These are phyloP conservation scores for Takifugu flavidus DNA, from an alignment of 2,113 vertebrate species.

Conservation along the genomic window DNA sequence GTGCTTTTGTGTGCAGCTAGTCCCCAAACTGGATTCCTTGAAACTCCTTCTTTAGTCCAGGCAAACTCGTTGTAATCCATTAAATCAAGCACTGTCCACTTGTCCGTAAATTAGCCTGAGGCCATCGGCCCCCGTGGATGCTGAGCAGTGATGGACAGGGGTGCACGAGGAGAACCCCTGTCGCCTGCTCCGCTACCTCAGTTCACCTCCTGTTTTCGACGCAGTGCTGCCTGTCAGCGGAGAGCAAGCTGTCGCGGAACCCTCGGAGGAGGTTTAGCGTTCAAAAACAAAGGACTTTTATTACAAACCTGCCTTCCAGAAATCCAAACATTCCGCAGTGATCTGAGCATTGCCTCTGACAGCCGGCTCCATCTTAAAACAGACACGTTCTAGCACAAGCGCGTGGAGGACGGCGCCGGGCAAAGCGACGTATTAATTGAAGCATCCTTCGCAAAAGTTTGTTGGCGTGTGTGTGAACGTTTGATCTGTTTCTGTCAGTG, in stretches of 20 bases:
- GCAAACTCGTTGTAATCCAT: background rate
- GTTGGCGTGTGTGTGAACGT: slow-evolving; percentile 6
- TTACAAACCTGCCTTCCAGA: slow-evolving; percentile 11
- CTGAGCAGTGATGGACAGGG: slow-evolving; percentile 40
- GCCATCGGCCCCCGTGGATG: background rate
- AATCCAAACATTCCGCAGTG: slow-evolving; percentile 18
- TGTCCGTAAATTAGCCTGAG: slow-evolving; percentile 2
- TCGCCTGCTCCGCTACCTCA: slow-evolving; percentile 1
- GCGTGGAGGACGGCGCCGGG: slow-evolving; percentile 2
- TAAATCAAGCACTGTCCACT: slow-evolving; percentile 16
- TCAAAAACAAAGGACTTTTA: slow-evolving; percentile 13
- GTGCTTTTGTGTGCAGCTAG: background rate
- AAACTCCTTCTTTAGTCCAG: slow-evolving; percentile 11
- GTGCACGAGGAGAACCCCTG: background rate
- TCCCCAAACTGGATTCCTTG: slow-evolving; percentile 5
- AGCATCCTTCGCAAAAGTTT: background rate
- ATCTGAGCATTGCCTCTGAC: slow-evolving; percentile 35
- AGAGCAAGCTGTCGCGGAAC: slow-evolving; percentile 13
- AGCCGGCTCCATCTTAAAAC: slow-evolving; percentile 29
- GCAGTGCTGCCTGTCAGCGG: slow-evolving; percentile 34
- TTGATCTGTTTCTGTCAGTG: slow-evolving; percentile 10
- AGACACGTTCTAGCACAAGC: background rate
- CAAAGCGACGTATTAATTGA: slow-evolving; percentile 1
- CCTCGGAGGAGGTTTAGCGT: slow-evolving; percentile 35
- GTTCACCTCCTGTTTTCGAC: slow-evolving; percentile 12